A percentile compares a stretch with the other conserved stretches of the same genome.
These are phyloP conservation scores for Gallinago solitaria DNA, from an alignment of 2,797 vertebrate genomes.

Conservation along the genomic window DNA sequence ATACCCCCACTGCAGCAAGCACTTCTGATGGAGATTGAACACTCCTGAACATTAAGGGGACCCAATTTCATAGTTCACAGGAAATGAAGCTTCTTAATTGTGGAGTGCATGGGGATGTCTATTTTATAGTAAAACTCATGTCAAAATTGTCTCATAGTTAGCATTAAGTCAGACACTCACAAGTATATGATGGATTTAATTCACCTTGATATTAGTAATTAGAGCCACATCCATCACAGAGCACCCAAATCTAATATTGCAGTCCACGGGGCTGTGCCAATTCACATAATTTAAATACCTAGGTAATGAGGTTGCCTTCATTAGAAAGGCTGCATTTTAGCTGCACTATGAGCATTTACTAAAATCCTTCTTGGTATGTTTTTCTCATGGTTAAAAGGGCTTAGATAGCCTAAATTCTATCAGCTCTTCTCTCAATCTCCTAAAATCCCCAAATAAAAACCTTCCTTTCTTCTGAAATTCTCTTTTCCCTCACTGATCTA, in stretches of 20 bases:
- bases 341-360: neutral
- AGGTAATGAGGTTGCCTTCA: neutral
- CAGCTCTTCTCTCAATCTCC: neutral
- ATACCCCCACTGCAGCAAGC: neutral
- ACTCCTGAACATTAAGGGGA: neutral
- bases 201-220: neutral
- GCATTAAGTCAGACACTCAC: neutral
- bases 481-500: neutral
- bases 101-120: neutral
- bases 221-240: neutral
- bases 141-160: neutral
- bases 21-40: neutral
- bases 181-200: neutral
- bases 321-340: neutral
- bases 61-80: neutral
- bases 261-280: neutral
- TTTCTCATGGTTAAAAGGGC: neutral
- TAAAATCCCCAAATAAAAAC: slow-evolving; percentile 30
- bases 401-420: slow-evolving; percentile 22
- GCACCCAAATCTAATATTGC: neutral
- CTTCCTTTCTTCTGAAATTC: slow-evolving; percentile 33
- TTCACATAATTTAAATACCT: neutral
- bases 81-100: neutral
- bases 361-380: slow-evolving; percentile 18
- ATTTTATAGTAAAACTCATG: neutral